Evolutionary conservation across 2,888 invertebrate genomes (phyloP), one percentile per base, ranked within the genome.

Genomic region (Stomorhina lunata): DNA sequence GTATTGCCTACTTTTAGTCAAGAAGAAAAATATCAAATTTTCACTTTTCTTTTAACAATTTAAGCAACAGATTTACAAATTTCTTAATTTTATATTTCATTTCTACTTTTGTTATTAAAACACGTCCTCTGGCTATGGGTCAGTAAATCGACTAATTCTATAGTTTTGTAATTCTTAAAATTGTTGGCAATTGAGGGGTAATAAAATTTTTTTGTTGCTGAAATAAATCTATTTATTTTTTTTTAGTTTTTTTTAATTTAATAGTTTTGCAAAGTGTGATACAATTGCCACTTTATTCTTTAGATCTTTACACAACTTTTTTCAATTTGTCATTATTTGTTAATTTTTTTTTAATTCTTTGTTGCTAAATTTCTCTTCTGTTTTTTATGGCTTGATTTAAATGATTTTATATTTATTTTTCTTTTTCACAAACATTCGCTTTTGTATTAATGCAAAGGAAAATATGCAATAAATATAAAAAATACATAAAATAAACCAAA

Each of bases 231-330:
- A 20, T 3, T 45, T 63, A 27, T 34, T 4, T 57, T 40, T 50
- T 57, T 55, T 9, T 59, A 15, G 40, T 61, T 27, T 17, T 27
- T 7, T 15, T 7, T 22, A 2, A 78, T 68, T 82, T 79, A 79
- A 82, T 75, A 79, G 75, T 71, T 75, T 59, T 45, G 34, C 57
- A 59, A 82, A 82, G 82, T 82, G 82, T 79, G 82, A 82, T 75
- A 75, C 75, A 75, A 79, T 82, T 79, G 75, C 69, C 75, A 75
- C 79, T 71, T 22, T 63, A 32, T 45, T 75, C 15, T 59, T 7
- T 76, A 15, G 37, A 9, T 29, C 27, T 43, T 7, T 34, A 73
- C 7, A 48, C 29, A 29, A 3, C 29, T 34, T 37, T 27, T 10
- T 32, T 12, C 22, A 29, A 68, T 77, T 68, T 68, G 68, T 68